Evolutionary conservation across 2,888 invertebrate species (phyloP).

Genomic region (Fragum whitleyi): DNA sequence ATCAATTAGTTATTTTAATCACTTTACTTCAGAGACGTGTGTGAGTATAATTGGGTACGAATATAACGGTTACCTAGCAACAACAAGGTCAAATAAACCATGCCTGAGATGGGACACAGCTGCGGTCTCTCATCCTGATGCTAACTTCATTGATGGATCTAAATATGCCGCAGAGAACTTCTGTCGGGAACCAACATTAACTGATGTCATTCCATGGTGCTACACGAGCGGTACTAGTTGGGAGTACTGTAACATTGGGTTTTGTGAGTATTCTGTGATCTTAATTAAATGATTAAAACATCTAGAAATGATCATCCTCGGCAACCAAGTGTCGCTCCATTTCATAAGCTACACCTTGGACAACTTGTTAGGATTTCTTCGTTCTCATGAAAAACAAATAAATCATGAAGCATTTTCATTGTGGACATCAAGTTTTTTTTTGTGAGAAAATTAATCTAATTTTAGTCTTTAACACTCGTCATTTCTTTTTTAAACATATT

Average conservation of each 20-base stretch:
- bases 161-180: background rate
- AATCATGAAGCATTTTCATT: too few species aligned
- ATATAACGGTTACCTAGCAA: constrained; percentile 3
- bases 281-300: too few species aligned
- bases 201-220: background rate
- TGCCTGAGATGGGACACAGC: constrained; percentile 4
- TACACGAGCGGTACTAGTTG: background rate
- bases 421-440: too few species aligned
- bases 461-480: too few species aligned
- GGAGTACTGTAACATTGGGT: constrained; percentile 7
- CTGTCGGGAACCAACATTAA: constrained; percentile 1
- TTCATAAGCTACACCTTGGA: too few species aligned
- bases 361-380: too few species aligned
- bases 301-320: too few species aligned
- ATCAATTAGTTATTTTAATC: too few species aligned
- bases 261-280: constrained; percentile 2
- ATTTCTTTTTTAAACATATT: too few species aligned
- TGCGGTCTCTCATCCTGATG: background rate
- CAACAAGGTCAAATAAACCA: constrained; percentile 1
- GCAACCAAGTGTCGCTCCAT: too few species aligned
- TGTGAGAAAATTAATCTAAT: too few species aligned
- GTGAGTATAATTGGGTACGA: background rate
- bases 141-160: background rate
- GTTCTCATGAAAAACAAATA: too few species aligned
- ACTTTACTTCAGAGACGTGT: background rate